Evolutionary conservation across 2,888 invertebrate species (phyloP).

Genomic region (Heliconius aoede): DNA sequence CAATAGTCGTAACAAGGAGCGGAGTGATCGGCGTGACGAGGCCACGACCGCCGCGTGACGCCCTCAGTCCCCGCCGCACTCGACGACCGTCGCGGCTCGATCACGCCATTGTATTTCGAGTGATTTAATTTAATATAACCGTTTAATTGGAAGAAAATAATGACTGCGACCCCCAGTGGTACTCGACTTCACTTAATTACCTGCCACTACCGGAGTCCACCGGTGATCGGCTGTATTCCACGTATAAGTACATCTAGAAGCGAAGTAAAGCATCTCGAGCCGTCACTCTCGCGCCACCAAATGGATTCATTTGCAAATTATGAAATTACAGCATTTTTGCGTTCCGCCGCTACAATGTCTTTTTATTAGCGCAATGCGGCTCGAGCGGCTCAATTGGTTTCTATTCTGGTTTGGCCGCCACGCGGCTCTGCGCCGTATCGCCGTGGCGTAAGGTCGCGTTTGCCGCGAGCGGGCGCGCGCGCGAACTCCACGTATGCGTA

Average conservation of each 20-base stretch:
- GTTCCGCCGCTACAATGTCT: constrained; percentile 72
- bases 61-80: constrained; percentile 34
- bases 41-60: constrained; percentile 59
- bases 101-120: constrained; percentile 39
- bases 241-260: no score
- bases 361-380: constrained; percentile 75
- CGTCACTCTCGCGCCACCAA: constrained; percentile 30
- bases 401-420: constrained; percentile 63
- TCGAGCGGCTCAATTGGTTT: constrained; percentile 76
- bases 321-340: constrained; percentile 80
- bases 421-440: constrained; percentile 43
- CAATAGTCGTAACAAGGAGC: no score
- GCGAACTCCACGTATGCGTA: constrained; percentile 81
- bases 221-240: no score
- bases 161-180: constrained; percentile 4
- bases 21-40: constrained; percentile 66
- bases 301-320: constrained; percentile 66
- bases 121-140: constrained; percentile 43
- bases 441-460: constrained; percentile 52
- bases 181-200: constrained; percentile 5
- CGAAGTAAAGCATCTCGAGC: constrained; percentile 13
- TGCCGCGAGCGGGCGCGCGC: constrained; percentile 50
- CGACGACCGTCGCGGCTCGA: constrained; percentile 47
- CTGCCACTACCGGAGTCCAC: neutral
- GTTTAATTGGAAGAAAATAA: constrained; percentile 39